A percentile compares a stretch with the other conserved stretches of the same genome.
Conservation (phyloP, 2,113 vertebrate species). For the Chloropsis cyanopogon region DNA sequence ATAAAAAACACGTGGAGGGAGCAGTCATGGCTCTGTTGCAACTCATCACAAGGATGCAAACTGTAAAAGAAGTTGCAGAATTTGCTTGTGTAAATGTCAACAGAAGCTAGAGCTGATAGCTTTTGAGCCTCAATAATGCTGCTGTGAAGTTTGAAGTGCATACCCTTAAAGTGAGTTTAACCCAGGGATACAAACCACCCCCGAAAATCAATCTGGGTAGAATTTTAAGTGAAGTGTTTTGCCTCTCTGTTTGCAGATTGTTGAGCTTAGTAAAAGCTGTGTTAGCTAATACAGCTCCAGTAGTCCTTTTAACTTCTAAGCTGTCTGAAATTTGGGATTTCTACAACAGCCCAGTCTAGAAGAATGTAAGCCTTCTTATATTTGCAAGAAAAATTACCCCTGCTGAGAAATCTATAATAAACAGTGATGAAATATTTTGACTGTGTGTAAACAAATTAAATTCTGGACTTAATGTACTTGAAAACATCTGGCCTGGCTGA, state of each 20-base stretch:
- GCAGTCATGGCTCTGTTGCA: not conserved
- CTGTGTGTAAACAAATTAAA: conserved; percentile 54
- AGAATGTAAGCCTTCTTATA: not conserved
- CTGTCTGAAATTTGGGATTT: conserved; percentile 5
- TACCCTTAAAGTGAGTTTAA: not conserved
- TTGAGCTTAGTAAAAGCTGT: not conserved
- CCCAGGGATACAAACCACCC: not conserved
- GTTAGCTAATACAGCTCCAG: not conserved
- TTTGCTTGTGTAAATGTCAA: not conserved
- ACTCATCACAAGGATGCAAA: not conserved
- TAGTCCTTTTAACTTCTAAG: not conserved
- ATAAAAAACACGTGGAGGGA: not conserved
- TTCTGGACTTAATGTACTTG: conserved; percentile 44
- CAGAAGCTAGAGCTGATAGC: not conserved
- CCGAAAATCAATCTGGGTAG: not conserved
- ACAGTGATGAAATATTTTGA: conserved; percentile 41
- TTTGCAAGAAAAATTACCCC: not conserved
- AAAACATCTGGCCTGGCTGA: conserved; percentile 46
- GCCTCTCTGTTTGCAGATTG: not conserved
- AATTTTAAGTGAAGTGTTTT: not conserved
- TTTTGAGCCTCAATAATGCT: not conserved
- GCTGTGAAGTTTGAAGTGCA: not conserved
- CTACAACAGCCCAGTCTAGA: not conserved
- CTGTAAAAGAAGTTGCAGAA: not conserved
- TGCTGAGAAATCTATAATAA: conserved; percentile 46